Conservation (phyloP, 2,113 vertebrate species). For the Leuciscus idus region DNA sequence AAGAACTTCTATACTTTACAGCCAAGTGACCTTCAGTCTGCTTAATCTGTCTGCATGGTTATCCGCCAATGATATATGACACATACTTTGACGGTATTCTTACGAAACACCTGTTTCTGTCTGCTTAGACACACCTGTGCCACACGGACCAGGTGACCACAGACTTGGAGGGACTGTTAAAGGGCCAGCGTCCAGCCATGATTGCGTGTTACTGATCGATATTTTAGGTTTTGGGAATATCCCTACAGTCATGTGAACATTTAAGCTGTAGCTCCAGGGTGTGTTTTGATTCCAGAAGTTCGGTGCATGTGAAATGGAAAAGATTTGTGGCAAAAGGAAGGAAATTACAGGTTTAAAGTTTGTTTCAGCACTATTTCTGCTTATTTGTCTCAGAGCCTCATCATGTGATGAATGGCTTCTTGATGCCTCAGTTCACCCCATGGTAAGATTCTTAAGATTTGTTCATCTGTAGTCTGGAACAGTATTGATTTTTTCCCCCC, state of each 20-base stretch:
- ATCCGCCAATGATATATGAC: slow-evolving; percentile 17
- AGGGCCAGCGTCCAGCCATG: neutral
- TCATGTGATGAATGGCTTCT: neutral
- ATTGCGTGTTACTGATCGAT: neutral
- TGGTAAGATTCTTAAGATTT: neutral
- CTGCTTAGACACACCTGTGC: slow-evolving; percentile 29
- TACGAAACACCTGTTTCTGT: slow-evolving; percentile 16
- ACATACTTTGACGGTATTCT: neutral
- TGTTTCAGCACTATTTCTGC: slow-evolving; percentile 2
- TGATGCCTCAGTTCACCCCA: slow-evolving; percentile 18
- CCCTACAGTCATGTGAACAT: neutral
- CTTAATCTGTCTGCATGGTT: slow-evolving; percentile 11
- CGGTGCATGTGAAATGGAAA: neutral
- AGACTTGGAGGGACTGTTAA: neutral
- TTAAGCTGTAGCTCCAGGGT: neutral
- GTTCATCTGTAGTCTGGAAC: neutral
- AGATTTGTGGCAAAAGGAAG: neutral
- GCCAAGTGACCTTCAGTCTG: slow-evolving; percentile 40
- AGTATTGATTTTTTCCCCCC: neutral
- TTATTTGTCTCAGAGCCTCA: slow-evolving; percentile 25
- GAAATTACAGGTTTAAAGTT: neutral
- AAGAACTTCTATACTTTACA: slow-evolving; percentile 33
- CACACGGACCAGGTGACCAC: neutral
- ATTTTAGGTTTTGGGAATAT: neutral
- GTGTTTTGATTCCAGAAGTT: neutral